These are phyloP conservation scores for Oreortyx pictus DNA, from an alignment of 2,797 vertebrate genomes.

Conservation along the genomic window DNA sequence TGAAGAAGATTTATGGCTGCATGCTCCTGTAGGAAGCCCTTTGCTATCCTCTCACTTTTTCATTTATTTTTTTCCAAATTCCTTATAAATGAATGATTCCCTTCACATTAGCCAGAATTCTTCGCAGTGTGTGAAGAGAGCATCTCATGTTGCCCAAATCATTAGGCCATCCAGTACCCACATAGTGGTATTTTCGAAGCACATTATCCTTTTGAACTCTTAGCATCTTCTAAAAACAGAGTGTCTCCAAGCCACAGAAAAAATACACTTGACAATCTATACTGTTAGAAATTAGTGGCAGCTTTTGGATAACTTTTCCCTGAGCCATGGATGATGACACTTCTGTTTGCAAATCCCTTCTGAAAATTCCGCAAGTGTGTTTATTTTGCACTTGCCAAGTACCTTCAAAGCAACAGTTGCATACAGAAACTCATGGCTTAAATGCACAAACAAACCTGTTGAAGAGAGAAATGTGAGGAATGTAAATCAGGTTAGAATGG, in stretches of 20 bases:
- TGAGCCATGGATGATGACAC: not conserved
- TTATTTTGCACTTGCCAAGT: not conserved
- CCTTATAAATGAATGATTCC: not conserved
- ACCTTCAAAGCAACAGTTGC: slow-evolving; percentile 1
- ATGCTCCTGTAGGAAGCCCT: not conserved
- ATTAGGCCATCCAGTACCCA: not conserved
- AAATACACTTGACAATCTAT: not conserved
- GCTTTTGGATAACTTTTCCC: not conserved
- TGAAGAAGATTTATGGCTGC: not conserved
- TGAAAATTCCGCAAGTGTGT: not conserved
- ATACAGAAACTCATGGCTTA: not conserved
- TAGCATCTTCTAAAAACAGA: not conserved
- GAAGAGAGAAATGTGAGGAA: slow-evolving; percentile 20
- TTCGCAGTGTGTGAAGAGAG: not conserved
- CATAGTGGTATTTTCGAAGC: not conserved
- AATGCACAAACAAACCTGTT: not conserved
- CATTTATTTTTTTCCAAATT: not conserved
- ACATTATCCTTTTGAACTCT: not conserved
- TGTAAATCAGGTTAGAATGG: slow-evolving; percentile 21
- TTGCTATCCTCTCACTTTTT: not conserved
- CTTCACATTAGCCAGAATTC: not conserved
- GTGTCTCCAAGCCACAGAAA: not conserved
- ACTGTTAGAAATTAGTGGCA: not conserved
- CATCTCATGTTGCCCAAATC: not conserved
- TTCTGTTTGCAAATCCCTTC: not conserved